These are phyloP conservation scores for Chaetophractus vellerosus DNA, from an alignment of 2,797 vertebrate species.

Conservation along the genomic window DNA sequence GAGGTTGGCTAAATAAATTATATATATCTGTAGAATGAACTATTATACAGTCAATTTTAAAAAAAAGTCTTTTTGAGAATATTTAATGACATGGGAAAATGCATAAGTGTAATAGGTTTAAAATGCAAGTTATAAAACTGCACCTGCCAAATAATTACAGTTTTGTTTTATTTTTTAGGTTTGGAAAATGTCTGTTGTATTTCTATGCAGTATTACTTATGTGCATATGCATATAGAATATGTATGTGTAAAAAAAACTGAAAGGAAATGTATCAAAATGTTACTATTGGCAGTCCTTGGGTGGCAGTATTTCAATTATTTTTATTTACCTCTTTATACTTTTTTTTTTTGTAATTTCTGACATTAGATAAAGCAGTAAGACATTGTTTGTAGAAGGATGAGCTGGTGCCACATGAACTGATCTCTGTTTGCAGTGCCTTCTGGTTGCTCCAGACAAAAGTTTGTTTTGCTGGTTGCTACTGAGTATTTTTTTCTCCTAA, in stretches of 20 bases:
- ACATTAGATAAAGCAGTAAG: neutral
- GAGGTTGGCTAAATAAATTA: slow-evolving; percentile 14
- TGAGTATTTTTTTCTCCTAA: slow-evolving; percentile 71
- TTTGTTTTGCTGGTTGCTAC: slow-evolving; percentile 82
- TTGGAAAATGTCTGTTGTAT: slow-evolving; percentile 13
- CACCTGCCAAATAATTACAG: neutral
- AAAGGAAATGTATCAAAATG: neutral
- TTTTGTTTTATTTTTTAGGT: neutral
- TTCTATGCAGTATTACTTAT: neutral
- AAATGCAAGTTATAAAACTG: slow-evolving; percentile 4
- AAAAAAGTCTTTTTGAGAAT: slow-evolving; percentile 19
- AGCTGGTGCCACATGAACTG: neutral
- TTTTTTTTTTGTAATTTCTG: neutral
- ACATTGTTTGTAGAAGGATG: neutral
- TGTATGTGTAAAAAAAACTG: neutral
- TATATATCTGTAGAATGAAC: neutral
- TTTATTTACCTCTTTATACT: neutral
- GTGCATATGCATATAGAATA: neutral
- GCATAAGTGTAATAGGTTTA: slow-evolving; percentile 6
- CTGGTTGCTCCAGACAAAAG: slow-evolving; percentile 66
- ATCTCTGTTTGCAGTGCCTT: neutral
- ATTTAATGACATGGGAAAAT: slow-evolving; percentile 15
- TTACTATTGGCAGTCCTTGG: neutral
- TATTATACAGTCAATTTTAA: neutral
- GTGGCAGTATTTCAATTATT: neutral